These are phyloP conservation scores for Polyommatus icarus DNA, from an alignment of 2,888 invertebrate species.

Conservation along the genomic window DNA sequence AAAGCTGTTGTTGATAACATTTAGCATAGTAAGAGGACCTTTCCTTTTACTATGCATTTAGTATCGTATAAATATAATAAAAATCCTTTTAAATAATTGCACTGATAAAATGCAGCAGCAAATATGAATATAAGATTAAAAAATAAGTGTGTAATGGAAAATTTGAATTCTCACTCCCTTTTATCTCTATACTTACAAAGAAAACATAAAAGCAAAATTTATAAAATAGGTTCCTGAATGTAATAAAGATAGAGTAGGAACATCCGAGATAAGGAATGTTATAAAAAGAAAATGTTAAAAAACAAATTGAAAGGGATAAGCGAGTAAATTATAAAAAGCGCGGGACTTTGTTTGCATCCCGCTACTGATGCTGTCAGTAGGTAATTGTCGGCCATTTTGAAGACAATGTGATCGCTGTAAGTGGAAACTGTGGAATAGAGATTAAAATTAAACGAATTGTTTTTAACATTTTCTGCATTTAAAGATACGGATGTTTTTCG, in stretches of 20 bases:
- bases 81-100: too few species aligned
- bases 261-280: conserved; percentile 66
- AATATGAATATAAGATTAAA: conserved; percentile 1
- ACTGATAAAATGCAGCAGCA: background rate
- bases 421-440: background rate
- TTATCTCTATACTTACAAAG: conserved; percentile 15
- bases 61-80: too few species aligned
- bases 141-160: conserved; percentile 16
- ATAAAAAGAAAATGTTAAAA: conserved; percentile 47
- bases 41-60: too few species aligned
- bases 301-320: conserved; percentile 60
- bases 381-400: conserved; percentile 48
- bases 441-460: conserved; percentile 13
- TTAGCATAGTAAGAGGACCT: too few species aligned
- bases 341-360: conserved; percentile 61
- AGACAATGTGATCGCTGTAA: conserved; percentile 31
- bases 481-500: background rate
- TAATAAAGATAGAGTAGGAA: conserved; percentile 42
- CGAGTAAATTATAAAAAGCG: conserved; percentile 70
- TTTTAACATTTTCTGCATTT: conserved; percentile 3
- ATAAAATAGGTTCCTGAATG: conserved; percentile 30
- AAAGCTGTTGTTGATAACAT: background rate
- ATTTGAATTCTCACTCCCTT: conserved; percentile 22
- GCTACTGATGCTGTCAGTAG: conserved; percentile 58
- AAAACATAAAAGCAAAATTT: conserved; percentile 25